These are phyloP conservation scores for Pantherophis guttatus DNA, from an alignment of 2,113 vertebrate species.

Conservation along the genomic window DNA sequence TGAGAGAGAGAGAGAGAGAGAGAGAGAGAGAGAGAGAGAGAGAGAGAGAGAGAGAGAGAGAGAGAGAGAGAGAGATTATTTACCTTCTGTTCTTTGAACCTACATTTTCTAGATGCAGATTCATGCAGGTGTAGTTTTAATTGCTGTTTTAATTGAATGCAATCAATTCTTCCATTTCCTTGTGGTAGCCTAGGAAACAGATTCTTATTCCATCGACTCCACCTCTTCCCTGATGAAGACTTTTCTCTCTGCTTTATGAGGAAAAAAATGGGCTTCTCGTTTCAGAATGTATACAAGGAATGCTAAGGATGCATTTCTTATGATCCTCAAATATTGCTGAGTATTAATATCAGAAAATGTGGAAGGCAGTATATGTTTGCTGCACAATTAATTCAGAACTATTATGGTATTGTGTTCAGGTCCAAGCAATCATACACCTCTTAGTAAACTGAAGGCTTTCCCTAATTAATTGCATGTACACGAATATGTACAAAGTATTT, in stretches of 20 bases:
- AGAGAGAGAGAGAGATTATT: not conserved
- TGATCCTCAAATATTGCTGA: not conserved
- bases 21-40: not conserved
- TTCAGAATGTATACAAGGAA: constrained; percentile 11
- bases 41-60: not conserved
- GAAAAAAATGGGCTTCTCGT: not conserved
- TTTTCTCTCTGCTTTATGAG: not conserved
- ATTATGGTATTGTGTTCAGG: not conserved
- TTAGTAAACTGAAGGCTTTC: not conserved
- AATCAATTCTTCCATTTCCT: not conserved
- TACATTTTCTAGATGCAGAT: not conserved
- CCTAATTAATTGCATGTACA: not conserved
- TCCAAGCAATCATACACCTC: not conserved
- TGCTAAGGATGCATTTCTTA: not conserved
- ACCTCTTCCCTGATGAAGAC: not conserved
- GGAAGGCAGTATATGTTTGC: not conserved
- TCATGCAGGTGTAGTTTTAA: not conserved
- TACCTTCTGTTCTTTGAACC: not conserved
- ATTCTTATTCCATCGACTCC: not conserved
- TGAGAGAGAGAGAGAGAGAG: not conserved
- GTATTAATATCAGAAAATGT: not conserved
- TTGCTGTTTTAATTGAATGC: not conserved
- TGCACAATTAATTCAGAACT: not conserved
- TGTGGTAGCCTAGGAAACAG: not conserved
- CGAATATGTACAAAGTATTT: not conserved